Conservation (phyloP, 2,797 vertebrate genomes). For the Fringilla coelebs region DNA sequence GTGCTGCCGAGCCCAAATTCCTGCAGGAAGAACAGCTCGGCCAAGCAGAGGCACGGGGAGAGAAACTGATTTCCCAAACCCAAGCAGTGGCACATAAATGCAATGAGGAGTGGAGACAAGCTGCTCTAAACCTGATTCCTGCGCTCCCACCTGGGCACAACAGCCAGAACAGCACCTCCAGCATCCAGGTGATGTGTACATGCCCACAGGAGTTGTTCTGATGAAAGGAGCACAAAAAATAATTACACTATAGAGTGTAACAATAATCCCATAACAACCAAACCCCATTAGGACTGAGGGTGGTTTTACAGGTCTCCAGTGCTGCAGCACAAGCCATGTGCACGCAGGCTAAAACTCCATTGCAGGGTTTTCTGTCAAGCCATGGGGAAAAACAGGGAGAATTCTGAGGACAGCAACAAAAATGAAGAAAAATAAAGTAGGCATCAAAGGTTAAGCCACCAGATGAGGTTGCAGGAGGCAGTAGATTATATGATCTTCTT, state of each 20-base stretch:
- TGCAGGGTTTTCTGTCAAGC: not conserved
- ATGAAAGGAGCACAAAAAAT: not conserved
- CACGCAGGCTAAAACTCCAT: not conserved
- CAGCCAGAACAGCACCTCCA: not conserved
- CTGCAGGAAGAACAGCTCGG: not conserved
- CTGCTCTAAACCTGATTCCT: not conserved
- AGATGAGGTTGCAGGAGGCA: not conserved
- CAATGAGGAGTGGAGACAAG: not conserved
- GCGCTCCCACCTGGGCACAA: not conserved
- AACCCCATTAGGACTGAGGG: not conserved
- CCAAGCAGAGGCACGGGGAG: not conserved
- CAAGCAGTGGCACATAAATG: accelerated
- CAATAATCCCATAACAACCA: not conserved
- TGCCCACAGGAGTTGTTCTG: not conserved
- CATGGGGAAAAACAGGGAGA: not conserved
- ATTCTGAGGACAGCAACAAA: not conserved
- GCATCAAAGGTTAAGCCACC: conserved; percentile 26
- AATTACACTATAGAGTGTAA: not conserved
- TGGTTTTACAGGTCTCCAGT: not conserved
- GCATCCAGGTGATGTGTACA: not conserved
- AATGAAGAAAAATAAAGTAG: conserved; percentile 23
- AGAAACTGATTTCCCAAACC: not conserved
- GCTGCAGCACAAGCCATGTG: not conserved
- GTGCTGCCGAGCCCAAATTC: not conserved
- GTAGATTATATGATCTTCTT: not conserved